These are phyloP conservation scores for Peromyscus attwateri DNA, from an alignment of 2,797 vertebrate genomes.

Conservation along the genomic window DNA sequence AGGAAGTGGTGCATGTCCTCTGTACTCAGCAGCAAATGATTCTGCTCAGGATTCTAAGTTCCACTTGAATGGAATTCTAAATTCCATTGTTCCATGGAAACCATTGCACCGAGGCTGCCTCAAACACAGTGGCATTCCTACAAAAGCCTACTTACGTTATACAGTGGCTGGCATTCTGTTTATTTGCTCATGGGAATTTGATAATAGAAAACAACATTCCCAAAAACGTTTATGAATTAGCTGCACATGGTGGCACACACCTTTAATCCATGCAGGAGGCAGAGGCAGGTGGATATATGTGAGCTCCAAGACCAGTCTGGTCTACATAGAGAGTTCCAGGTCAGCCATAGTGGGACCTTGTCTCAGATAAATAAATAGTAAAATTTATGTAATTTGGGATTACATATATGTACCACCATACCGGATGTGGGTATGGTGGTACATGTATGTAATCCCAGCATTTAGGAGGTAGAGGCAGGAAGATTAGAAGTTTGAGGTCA, in stretches of 20 bases:
- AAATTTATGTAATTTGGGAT: not conserved
- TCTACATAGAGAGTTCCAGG: not conserved
- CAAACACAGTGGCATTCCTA: constrained; percentile 54
- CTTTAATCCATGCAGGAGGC: not conserved
- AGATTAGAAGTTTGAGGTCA: not conserved
- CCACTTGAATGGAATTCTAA: constrained; percentile 31
- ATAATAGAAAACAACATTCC: constrained; percentile 20
- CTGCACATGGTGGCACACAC: not conserved
- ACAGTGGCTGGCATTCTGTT: constrained; percentile 12
- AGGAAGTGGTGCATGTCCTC: not conserved
- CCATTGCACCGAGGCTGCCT: constrained; percentile 28
- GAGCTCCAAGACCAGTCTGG: not conserved
- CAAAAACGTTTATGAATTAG: not conserved
- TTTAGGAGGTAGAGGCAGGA: not conserved
- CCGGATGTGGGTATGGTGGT: not conserved
- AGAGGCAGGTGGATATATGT: not conserved
- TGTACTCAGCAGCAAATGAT: constrained; percentile 42
- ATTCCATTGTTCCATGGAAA: constrained; percentile 70
- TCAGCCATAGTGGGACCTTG: not conserved
- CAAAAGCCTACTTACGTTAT: constrained; percentile 1
- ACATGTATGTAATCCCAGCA: not conserved
- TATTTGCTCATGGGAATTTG: constrained; percentile 62
- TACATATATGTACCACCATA: too few species aligned
- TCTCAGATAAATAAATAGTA: not conserved
- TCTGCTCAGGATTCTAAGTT: constrained; percentile 69